Base-by-base conservation (phyloP, 92 coral and sea anemone species). In the Metridium senile region DNA sequence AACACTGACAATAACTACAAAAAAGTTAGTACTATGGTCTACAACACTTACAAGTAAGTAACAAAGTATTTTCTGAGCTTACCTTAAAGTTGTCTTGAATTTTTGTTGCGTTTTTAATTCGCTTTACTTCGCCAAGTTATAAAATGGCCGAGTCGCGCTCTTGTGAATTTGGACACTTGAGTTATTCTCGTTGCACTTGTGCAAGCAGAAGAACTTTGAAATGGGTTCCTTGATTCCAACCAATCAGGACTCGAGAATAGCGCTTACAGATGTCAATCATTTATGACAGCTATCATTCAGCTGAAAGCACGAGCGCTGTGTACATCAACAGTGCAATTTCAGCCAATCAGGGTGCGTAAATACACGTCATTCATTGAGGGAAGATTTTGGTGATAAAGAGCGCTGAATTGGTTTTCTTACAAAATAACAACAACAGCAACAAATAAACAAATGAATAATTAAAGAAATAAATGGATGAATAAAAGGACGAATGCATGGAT, bases 41-140 rank as follows among this genome's bases (percentile, higher is more conserved):
- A 89, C 83, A 88, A 86, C 74, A 84, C 82, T 17, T 94, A 94
- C 87, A 91, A 79, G 98, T 93, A 76, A 83, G 87, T 68, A 66
- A 26, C 9, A 18, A 30, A 19, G 18, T 30, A 20, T 26, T 1
- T 68, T 26, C 43, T 9, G 2, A 21, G 17, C 20, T 54, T 54
- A 54, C 59, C 25, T 54, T 61, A 26, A 61, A 27, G 7, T 61
- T 61, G 9, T 54, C 25, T 61, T 54, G 26, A 9, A 9, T 17
- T 54, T 54, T 19, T 17, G 61, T 54, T 4, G n/a, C 61, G 2
- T 39, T 6, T 13, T 39, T 39, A 39, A n/a, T n/a, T n/a, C n/a
- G n/a, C n/a, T n/a, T n/a, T n/a, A n/a, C n/a, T n/a, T n/a, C n/a
- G n/a, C n/a, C n/a, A n/a, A n/a, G n/a, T n/a, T n/a, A n/a, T n/a